Evolutionary conservation across 2,888 invertebrate species (phyloP).

Genomic region (Thysanoteuthis rhombus): DNA sequence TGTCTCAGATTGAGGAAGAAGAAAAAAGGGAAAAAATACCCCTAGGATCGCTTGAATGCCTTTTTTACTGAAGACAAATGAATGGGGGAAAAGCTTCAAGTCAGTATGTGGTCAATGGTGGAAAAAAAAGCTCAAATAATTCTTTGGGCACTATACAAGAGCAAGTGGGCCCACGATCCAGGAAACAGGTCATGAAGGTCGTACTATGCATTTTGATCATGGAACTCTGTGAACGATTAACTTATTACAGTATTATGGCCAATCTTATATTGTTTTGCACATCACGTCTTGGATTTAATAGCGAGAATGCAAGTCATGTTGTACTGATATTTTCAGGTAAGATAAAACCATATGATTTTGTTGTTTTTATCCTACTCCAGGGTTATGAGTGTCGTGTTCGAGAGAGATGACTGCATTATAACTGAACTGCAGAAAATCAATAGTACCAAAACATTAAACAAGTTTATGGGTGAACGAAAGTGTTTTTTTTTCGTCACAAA

Average conservation of each 20-base stretch:
- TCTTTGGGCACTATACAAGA: background rate
- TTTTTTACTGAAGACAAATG: background rate
- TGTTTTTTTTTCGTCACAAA: too few species aligned
- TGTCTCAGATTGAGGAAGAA: too few species aligned
- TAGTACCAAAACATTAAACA: too few species aligned
- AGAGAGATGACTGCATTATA: too few species aligned
- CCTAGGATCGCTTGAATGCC: too few species aligned
- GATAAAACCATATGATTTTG: background rate
- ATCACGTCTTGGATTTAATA: slow-evolving; percentile 46
- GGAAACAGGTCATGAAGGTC: slow-evolving; percentile 39
- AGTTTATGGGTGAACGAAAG: too few species aligned
- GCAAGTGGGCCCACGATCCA: background rate
- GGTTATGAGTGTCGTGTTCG: too few species aligned
- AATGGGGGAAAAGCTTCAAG: background rate
- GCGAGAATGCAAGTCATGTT: slow-evolving; percentile 51
- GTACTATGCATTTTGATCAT: slow-evolving; percentile 50
- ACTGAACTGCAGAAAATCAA: too few species aligned
- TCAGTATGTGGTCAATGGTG: too few species aligned
- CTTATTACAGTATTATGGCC: slow-evolving; percentile 59
- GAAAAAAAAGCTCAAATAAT: too few species aligned
- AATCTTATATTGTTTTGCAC: slow-evolving; percentile 61
- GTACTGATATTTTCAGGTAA: slow-evolving; percentile 57
- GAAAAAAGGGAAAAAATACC: too few species aligned
- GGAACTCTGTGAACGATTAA: slow-evolving; percentile 59
- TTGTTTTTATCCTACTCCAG: background rate